Conservation (phyloP, 2,888 invertebrate genomes). For the Sinotaia quadrata region DNA sequence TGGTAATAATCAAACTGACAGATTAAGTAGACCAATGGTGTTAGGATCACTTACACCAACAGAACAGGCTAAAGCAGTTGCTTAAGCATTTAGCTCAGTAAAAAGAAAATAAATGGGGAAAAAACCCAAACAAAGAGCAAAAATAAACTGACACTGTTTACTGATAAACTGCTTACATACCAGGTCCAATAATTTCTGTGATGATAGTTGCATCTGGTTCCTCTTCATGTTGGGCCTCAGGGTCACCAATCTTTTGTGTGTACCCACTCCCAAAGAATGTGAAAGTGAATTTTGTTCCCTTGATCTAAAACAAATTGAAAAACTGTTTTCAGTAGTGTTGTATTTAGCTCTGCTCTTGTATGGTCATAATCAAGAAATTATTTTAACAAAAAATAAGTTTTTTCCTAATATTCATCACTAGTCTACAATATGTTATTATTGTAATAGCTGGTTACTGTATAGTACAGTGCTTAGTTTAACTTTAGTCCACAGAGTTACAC, state of each 20-base stretch:
- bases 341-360: neutral
- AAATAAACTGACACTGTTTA: neutral
- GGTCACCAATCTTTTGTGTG: constrained; percentile 77
- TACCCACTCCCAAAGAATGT: constrained; percentile 87
- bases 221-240: constrained; percentile 76
- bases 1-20: too few relatives aligned
- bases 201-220: constrained; percentile 74
- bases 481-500: too few relatives aligned
- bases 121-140: neutral
- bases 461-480: too few relatives aligned
- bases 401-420: too few relatives aligned
- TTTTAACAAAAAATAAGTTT: too few relatives aligned
- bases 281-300: constrained; percentile 78
- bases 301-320: constrained; percentile 69
- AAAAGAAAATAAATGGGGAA: neutral
- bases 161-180: constrained; percentile 46
- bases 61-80: too few relatives aligned
- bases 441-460: too few relatives aligned
- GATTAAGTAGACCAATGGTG: too few relatives aligned
- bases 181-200: constrained; percentile 71
- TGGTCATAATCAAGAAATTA: too few relatives aligned
- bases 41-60: too few relatives aligned
- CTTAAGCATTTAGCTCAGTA: too few relatives aligned
- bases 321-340: neutral
- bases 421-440: too few relatives aligned